phyloP scores from a whole-genome alignment of 2,888 invertebrate species.

The Charanyca ferruginea region DNA sequence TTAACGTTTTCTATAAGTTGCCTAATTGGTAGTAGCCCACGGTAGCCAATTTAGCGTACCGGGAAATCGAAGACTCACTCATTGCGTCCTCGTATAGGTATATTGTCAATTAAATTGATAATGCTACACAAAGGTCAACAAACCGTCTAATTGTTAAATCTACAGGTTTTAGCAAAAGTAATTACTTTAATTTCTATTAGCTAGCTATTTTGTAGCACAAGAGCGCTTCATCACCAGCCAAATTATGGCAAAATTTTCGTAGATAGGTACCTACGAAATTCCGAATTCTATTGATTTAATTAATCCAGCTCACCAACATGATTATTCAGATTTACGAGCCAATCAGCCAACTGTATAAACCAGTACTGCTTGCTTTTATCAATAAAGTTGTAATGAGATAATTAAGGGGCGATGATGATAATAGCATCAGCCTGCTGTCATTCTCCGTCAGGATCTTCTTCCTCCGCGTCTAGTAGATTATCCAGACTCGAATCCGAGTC shows the following conservation, averaged over 20 bases:
- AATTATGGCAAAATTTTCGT: constrained; percentile 1
- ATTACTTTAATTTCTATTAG: constrained; percentile 14
- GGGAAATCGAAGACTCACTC: neutral
- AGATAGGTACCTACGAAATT: constrained; percentile 8
- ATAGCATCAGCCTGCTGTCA: constrained; percentile 78
- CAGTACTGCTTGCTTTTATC: constrained; percentile 12
- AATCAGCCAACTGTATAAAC: constrained; percentile 13
- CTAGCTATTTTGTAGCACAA: constrained; percentile 28
- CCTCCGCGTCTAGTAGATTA: constrained; percentile 84
- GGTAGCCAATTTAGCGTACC: neutral
- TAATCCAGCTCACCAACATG: constrained; percentile 21
- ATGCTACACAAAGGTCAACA: constrained; percentile 9
- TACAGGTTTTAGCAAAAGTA: constrained; percentile 1
- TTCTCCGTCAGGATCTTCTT: constrained; percentile 84
- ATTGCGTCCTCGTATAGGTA: neutral
- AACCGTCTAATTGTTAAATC: neutral
- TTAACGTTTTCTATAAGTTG: neutral
- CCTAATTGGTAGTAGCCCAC: neutral
- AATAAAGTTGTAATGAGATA: constrained; percentile 23
- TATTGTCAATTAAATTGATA: constrained; percentile 3
- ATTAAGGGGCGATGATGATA: constrained; percentile 76
- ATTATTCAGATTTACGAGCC: constrained; percentile 18
- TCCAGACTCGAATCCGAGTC: constrained; percentile 91
- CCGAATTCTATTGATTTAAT: constrained; percentile 22
- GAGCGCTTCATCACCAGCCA: constrained; percentile 20